Evolutionary conservation across 2,888 invertebrate genomes (phyloP).

Genomic region (Synanthedon vespiformis): DNA sequence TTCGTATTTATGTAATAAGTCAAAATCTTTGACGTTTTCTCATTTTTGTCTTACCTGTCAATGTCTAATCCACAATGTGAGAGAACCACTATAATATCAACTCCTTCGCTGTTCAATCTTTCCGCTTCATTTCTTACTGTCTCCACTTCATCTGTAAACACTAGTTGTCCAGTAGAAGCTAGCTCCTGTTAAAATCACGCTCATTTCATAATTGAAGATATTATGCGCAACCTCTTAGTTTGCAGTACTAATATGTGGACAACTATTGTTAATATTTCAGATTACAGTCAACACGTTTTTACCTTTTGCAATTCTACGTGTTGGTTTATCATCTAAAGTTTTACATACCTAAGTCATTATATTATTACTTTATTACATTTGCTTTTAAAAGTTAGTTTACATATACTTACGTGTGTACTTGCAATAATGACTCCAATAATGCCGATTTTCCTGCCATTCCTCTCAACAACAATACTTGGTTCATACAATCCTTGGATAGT

Average conservation of each 20-base stretch:
- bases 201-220: not conserved
- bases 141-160: constrained; percentile 76
- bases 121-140: constrained; percentile 76
- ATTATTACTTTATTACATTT: too few relatives aligned
- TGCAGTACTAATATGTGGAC: too few relatives aligned
- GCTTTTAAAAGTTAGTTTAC: constrained; percentile 11
- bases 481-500: constrained; percentile 74
- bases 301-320: too few relatives aligned
- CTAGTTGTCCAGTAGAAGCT: constrained; percentile 74
- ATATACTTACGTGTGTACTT: constrained; percentile 46
- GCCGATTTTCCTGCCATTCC: constrained; percentile 77
- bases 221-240: not conserved
- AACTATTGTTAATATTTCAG: not conserved
- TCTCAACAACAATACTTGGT: constrained; percentile 74
- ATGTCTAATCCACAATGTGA: constrained; percentile 84
- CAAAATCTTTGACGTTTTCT: too few relatives aligned
- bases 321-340: too few relatives aligned
- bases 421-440: constrained; percentile 79
- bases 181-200: constrained; percentile 56
- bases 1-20: too few relatives aligned
- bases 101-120: constrained; percentile 71
- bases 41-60: constrained; percentile 54
- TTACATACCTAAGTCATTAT: too few relatives aligned
- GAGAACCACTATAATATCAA: constrained; percentile 83
- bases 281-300: too few relatives aligned